Evolutionary conservation across 2,113 vertebrate genomes (phyloP).

Genomic region (Vimba vimba): DNA sequence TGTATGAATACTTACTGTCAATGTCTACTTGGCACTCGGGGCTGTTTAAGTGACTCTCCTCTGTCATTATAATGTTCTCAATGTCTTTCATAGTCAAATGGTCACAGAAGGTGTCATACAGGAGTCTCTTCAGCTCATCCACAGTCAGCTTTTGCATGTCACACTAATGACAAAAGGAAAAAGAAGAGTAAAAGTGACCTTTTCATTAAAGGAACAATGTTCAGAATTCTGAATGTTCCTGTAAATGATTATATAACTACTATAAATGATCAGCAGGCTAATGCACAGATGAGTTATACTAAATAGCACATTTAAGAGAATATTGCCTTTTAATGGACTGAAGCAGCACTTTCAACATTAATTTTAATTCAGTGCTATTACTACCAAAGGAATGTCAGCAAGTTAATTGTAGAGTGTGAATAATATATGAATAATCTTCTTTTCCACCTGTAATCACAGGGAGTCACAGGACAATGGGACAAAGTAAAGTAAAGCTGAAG

Average conservation of each 20-base stretch:
- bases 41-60: constrained; percentile 95
- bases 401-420: constrained; percentile 38
- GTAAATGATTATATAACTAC: neutral
- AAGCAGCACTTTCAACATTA: neutral
- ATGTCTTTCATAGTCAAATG: constrained; percentile 99
- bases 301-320: constrained; percentile 25
- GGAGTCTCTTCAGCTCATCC: constrained; percentile 94
- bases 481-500: constrained; percentile 31
- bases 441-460: constrained; percentile 4
- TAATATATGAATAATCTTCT: constrained; percentile 39
- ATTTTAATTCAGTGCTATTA: constrained; percentile 31
- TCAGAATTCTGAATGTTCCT: neutral
- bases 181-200: constrained; percentile 14
- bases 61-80: constrained; percentile 98
- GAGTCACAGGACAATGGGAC: constrained; percentile 19
- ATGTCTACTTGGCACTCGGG: constrained; percentile 89
- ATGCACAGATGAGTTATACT: constrained; percentile 15
- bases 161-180: constrained; percentile 76
- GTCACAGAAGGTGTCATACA: constrained; percentile 97
- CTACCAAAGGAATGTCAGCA: constrained; percentile 29
- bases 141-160: constrained; percentile 99
- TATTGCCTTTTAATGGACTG: constrained; percentile 19
- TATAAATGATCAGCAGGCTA: neutral
- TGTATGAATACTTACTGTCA: constrained; percentile 54
- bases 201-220: constrained; percentile 6